Conservation (phyloP, 2,113 vertebrate species). For the Aleadryas rufinucha region DNA sequence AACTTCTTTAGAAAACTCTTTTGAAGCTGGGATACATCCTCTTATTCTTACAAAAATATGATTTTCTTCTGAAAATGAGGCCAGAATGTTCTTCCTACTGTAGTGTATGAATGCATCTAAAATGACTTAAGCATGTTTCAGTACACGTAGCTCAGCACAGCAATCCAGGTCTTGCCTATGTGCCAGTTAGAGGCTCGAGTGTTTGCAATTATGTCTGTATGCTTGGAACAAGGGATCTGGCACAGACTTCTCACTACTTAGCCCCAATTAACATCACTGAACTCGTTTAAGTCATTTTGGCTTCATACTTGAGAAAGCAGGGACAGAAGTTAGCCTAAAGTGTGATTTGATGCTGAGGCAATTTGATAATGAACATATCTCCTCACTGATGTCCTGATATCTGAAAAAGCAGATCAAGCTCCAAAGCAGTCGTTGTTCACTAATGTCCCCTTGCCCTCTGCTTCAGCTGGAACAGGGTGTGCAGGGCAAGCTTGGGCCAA, state of each 20-base stretch:
- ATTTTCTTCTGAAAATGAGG: not conserved
- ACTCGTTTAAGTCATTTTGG: not conserved
- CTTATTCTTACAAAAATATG: not conserved
- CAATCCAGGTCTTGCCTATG: not conserved
- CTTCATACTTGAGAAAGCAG: not conserved
- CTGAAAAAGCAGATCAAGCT: not conserved
- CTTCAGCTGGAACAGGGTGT: not conserved
- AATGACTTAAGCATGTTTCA: not conserved
- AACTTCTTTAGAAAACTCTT: not conserved
- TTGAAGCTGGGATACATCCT: not conserved
- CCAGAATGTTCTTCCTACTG: not conserved
- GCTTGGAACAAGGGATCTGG: not conserved
- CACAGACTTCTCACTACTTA: not conserved
- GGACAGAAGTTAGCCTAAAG: not conserved
- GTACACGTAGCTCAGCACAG: not conserved
- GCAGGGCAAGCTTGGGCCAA: not conserved
- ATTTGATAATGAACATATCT: not conserved
- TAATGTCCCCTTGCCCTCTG: not conserved
- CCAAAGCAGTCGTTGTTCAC: not conserved
- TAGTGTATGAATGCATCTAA: not conserved
- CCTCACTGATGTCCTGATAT: accelerated
- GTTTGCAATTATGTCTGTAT: not conserved
- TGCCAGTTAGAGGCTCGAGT: not conserved
- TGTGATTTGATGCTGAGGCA: not conserved
- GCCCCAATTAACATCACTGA: not conserved